A percentile compares a stretch with the other conserved stretches of the same genome.
phyloP scores from a whole-genome alignment of 2,797 vertebrate genomes.

The Trachurus trachurus region DNA sequence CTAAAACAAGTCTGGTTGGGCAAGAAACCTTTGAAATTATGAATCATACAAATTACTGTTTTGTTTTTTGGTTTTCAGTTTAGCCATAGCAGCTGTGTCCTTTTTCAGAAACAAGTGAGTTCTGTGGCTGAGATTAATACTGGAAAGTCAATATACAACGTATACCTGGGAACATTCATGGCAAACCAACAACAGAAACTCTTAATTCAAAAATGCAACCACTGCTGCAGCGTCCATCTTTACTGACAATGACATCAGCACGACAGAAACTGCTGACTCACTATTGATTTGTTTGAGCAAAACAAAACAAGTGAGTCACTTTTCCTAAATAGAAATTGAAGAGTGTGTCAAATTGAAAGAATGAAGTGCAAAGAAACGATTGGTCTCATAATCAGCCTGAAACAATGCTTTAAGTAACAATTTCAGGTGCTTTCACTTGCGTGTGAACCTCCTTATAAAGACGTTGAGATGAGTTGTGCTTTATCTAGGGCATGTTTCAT shows the following conservation, averaged over 20 bases:
- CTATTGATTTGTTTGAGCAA: neutral
- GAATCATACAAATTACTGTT: neutral
- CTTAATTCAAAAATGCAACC: too few species aligned
- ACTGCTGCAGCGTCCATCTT: neutral
- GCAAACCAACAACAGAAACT: too few species aligned
- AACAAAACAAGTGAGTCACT: neutral
- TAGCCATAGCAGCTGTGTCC: neutral
- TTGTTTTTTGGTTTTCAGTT: neutral
- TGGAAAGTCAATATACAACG: neutral
- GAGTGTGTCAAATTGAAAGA: neutral
- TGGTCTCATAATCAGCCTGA: neutral
- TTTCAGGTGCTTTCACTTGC: neutral
- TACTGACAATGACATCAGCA: neutral
- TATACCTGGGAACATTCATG: neutral
- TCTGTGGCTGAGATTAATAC: neutral
- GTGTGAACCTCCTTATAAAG: neutral
- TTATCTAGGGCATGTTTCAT: neutral
- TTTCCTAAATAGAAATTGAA: neutral
- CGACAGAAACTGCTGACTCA: neutral
- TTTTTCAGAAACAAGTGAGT: neutral
- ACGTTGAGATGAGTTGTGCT: neutral
- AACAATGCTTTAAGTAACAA: neutral
- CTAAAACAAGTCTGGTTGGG: neutral
- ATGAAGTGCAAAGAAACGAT: neutral
- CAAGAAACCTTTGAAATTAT: neutral